phyloP scores from a whole-genome alignment of 2,113 vertebrate genomes.

The Aldabrachelys gigantea region DNA sequence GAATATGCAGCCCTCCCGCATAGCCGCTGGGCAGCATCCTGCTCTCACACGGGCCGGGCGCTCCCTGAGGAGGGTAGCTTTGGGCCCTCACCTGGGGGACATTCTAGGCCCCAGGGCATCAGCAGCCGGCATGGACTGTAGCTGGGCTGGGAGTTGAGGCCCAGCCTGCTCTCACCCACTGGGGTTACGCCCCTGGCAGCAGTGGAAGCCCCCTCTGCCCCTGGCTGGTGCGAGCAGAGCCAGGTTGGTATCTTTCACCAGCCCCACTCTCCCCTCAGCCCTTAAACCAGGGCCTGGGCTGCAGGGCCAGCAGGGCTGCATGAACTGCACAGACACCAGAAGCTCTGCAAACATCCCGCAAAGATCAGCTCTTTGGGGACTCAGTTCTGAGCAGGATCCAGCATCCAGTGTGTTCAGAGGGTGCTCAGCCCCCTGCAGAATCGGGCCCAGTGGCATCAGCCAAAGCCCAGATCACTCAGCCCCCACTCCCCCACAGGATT shows the following conservation, averaged over 20 bases:
- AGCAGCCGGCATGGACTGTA: fast-evolving
- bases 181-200: fast-evolving
- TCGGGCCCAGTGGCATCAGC: too few relatives aligned
- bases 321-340: too few relatives aligned
- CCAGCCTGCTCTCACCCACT: background rate
- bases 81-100: background rate
- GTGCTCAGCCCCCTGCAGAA: background rate
- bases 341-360: background rate
- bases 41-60: fast-evolving
- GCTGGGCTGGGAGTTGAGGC: too few relatives aligned
- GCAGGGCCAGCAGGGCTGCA: conserved; percentile 14
- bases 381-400: too few relatives aligned
- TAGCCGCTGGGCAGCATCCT: fast-evolving
- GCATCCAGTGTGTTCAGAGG: too few relatives aligned
- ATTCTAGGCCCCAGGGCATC: background rate
- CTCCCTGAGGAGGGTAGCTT: too few relatives aligned
- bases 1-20: fast-evolving
- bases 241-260: background rate
- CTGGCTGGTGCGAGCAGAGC: background rate
- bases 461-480: too few relatives aligned
- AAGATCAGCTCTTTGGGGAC: too few relatives aligned
- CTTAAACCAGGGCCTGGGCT: background rate
- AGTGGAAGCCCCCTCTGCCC: too few relatives aligned
- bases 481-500: too few relatives aligned
- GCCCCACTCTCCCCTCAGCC: fast-evolving